Evolutionary conservation across 1,140 invertebrate species (phyloP), one percentile per base, ranked within the genome.

Genomic region (Drosophila ambigua): DNA sequence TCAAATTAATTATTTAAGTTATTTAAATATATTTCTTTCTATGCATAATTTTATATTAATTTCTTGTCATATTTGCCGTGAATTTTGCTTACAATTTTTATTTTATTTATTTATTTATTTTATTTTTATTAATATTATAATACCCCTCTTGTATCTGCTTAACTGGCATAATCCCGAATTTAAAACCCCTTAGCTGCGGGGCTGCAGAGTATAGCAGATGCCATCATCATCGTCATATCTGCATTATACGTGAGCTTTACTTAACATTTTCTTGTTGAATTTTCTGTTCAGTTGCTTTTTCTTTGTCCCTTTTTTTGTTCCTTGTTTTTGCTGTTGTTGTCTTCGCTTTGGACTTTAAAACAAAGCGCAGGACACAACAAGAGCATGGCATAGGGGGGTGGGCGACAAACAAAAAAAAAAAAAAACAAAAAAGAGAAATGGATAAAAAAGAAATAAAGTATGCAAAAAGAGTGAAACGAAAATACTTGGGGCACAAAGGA

Each of bases 381-480:
- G 15, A 11, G 31, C 0, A 35, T 11, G 9, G 31, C 31, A 0
- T 4, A 11, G 3, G n/a, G 6, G 26, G 15, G 52, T 0, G 39
- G 28, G 20, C 1, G 20, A 20, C 20, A 20, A 20, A 41, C 23
- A 26, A 55, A 9, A 59, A 43, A 20, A 20, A 59, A 43, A n/a
- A 59, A 52, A n/a, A 60, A 23, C 5, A 54, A 31, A 39, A 49
- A 5, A 44, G 20, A 43, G 43, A 6, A 28, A 50, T 20, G 0
- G 20, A 20, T 20, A 52, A 15, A 43, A 48, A 16, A 24, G 50
- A 67, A 67, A 81, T 66, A 81, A 85, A 81, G 82, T 78, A 85
- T 87, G 81, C 81, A 85, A 81, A 81, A 87, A 62, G 81, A 72
- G 15, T 54, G 78, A 87, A 73, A 69, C 68, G 75, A 85, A 81